These are phyloP conservation scores for Irena cyanogastra DNA, from an alignment of 2,113 vertebrate genomes.

Conservation along the genomic window DNA sequence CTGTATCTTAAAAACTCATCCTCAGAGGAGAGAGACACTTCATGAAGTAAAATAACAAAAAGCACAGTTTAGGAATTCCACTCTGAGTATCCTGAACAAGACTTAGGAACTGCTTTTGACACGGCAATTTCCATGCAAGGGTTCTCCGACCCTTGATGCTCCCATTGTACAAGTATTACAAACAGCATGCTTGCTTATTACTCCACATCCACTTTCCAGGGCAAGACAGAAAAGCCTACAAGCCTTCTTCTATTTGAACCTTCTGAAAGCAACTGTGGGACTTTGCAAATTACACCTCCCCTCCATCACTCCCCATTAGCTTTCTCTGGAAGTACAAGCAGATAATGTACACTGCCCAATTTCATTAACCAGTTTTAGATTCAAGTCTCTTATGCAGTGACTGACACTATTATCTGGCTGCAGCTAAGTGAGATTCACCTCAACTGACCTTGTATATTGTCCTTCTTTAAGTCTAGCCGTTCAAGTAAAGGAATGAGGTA, in stretches of 20 bases:
- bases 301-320: neutral
- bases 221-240: neutral
- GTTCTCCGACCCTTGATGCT: neutral
- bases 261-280: neutral
- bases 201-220: neutral
- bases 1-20: neutral
- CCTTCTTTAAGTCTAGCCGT: conserved; percentile 98
- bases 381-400: fast-evolving
- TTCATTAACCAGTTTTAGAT: neutral
- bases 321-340: neutral
- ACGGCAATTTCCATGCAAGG: neutral
- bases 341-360: neutral
- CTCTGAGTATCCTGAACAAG: neutral
- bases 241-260: neutral
- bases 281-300: neutral
- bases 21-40: neutral
- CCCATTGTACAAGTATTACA: neutral
- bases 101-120: neutral
- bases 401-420: neutral
- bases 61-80: neutral
- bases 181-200: neutral
- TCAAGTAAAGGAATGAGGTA: conserved; percentile 99
- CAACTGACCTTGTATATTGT: conserved; percentile 94
- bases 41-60: neutral
- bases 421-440: neutral